Evolutionary conservation across 2,888 invertebrate genomes (phyloP).

Genomic region (Lapara coniferarum): DNA sequence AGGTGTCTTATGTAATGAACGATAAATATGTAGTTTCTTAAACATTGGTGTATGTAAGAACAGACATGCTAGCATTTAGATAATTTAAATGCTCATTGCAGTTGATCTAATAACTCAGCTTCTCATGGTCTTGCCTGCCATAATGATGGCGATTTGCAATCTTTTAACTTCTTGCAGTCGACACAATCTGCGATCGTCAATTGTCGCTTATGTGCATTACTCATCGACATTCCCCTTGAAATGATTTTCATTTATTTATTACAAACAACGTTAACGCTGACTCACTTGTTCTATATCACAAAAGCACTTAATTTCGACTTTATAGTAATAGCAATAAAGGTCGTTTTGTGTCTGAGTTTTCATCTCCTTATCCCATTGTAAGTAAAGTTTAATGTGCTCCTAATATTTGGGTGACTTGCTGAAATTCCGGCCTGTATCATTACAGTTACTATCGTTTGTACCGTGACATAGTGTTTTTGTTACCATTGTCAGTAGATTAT

Average conservation of each 20-base stretch:
- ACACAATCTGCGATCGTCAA: background rate
- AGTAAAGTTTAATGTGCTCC: conserved; percentile 51
- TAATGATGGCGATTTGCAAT: background rate
- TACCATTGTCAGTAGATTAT: conserved; percentile 29
- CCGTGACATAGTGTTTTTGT: conserved; percentile 42
- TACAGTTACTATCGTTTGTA: conserved; percentile 35
- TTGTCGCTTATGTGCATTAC: background rate
- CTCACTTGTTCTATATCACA: conserved; percentile 1
- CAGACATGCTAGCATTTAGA: too few relatives aligned
- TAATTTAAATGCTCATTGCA: too few relatives aligned
- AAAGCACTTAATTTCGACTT: conserved; percentile 24
- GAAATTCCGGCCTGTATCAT: conserved; percentile 43
- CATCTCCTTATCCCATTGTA: conserved; percentile 46
- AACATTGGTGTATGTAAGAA: too few relatives aligned
- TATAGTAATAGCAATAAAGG: conserved; percentile 17
- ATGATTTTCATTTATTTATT: conserved; percentile 23
- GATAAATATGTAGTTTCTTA: too few relatives aligned
- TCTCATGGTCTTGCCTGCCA: too few relatives aligned
- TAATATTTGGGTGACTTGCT: conserved; percentile 51
- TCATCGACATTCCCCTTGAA: background rate
- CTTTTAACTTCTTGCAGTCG: too few relatives aligned
- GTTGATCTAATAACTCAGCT: too few relatives aligned
- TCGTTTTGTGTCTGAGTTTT: conserved; percentile 32
- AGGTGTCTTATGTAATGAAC: too few relatives aligned
- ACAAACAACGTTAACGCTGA: conserved; percentile 22